Conservation (phyloP, 2,888 invertebrate genomes). For the Lottia scabra region DNA sequence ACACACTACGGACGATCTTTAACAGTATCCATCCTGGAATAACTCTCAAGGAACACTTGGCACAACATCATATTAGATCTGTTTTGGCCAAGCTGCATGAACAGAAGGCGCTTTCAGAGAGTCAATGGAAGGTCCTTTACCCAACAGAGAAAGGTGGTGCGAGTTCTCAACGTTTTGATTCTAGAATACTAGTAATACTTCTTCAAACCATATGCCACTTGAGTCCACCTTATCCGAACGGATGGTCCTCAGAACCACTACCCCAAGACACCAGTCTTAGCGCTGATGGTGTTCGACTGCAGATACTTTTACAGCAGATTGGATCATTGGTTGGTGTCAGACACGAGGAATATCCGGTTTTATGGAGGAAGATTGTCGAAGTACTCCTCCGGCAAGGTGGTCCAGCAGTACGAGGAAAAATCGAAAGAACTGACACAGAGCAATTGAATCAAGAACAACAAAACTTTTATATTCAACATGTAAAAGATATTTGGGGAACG, state of each 20-base stretch:
- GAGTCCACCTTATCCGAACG: slow-evolving; percentile 62
- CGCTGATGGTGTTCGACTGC: slow-evolving; percentile 58
- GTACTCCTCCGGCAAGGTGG: slow-evolving; percentile 51
- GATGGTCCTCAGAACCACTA: slow-evolving; percentile 56
- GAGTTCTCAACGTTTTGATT: slow-evolving; percentile 52
- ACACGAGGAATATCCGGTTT: slow-evolving; percentile 30
- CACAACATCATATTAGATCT: slow-evolving; percentile 47
- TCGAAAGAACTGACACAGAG: slow-evolving; percentile 50
- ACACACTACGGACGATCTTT: slow-evolving; percentile 47
- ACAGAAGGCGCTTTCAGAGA: slow-evolving; percentile 41
- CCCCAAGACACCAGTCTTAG: slow-evolving; percentile 54
- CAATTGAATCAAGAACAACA: slow-evolving; percentile 40
- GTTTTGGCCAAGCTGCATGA: slow-evolving; percentile 41
- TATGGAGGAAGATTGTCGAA: slow-evolving; percentile 41
- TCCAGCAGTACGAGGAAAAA: slow-evolving; percentile 45
- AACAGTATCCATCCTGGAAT: slow-evolving; percentile 57
- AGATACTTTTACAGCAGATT: slow-evolving; percentile 43
- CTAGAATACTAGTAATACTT: slow-evolving; percentile 47
- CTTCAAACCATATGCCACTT: slow-evolving; percentile 61
- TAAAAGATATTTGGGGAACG: slow-evolving; percentile 34
- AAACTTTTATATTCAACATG: slow-evolving; percentile 41
- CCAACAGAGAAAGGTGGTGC: slow-evolving; percentile 45
- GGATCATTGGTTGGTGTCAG: slow-evolving; percentile 23
- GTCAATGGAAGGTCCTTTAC: slow-evolving; percentile 51
- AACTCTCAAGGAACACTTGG: slow-evolving; percentile 47